Conservation (phyloP, 2,113 vertebrate genomes). For the Grammomys dolichurus region DNA sequence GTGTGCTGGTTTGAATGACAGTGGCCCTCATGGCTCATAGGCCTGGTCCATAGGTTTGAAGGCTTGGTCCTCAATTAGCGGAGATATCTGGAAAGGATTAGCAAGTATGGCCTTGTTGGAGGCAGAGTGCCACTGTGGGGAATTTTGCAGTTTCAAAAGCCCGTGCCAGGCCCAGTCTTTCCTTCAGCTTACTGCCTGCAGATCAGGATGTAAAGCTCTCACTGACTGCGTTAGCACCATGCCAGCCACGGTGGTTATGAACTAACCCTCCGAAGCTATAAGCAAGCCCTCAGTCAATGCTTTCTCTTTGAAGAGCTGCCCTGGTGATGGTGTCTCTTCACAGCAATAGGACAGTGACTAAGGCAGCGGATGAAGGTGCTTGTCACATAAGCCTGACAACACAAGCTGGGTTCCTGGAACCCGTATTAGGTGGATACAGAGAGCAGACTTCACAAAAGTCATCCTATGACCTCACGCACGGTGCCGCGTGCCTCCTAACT, state of each 20-base stretch:
- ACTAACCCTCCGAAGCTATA: not conserved
- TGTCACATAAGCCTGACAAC: not conserved
- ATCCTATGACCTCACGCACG: not conserved
- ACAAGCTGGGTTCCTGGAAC: too few species aligned
- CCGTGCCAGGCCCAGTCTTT: not conserved
- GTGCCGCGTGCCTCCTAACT: not conserved
- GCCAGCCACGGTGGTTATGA: not conserved
- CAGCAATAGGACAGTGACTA: not conserved
- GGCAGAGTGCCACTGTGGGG: not conserved
- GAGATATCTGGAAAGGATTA: not conserved
- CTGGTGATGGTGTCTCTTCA: not conserved
- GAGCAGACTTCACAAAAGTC: too few species aligned
- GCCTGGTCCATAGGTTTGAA: not conserved
- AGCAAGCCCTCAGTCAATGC: not conserved
- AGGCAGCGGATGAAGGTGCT: not conserved
- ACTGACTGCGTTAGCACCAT: not conserved
- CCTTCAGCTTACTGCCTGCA: not conserved
- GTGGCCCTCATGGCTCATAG: not conserved
- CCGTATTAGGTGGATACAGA: not conserved
- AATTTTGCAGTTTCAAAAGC: not conserved
- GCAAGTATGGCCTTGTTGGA: not conserved
- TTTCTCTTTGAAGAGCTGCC: not conserved
- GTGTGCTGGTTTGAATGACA: not conserved
- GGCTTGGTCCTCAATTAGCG: not conserved
- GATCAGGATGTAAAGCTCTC: not conserved